Percentiles rank a stretch among this genome's conserved stretches.
These are phyloP conservation scores for Alexandromys fortis DNA, from an alignment of 2,113 vertebrate genomes.

Conservation along the genomic window DNA sequence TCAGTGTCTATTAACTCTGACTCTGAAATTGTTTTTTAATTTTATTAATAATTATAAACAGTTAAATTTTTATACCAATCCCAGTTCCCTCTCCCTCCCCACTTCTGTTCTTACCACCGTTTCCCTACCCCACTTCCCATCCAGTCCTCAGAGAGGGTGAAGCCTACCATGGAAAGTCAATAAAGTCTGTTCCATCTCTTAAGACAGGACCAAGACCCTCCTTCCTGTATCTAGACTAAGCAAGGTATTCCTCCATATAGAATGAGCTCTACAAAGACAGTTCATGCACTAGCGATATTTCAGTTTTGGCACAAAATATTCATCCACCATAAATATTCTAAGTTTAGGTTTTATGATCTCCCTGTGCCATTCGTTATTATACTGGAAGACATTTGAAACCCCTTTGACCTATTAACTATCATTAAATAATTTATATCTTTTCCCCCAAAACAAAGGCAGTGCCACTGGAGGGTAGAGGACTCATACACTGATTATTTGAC, in stretches of 20 bases:
- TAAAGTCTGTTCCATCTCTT: too few relatives aligned
- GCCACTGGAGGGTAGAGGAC: neutral
- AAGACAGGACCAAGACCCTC: too few relatives aligned
- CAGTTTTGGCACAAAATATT: slow-evolving; percentile 1
- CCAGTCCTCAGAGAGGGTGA: too few relatives aligned
- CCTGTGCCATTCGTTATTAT: slow-evolving; percentile 30
- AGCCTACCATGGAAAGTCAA: too few relatives aligned
- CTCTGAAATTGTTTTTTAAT: neutral
- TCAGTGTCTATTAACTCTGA: neutral
- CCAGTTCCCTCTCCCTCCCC: too few relatives aligned
- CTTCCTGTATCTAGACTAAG: too few relatives aligned
- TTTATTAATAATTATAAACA: too few relatives aligned
- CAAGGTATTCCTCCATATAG: too few relatives aligned
- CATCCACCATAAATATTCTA: neutral
- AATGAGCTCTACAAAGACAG: too few relatives aligned
- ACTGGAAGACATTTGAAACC: neutral
- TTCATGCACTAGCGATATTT: neutral
- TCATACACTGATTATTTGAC: neutral
- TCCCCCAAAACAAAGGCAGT: neutral
- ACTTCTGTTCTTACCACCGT: too few relatives aligned
- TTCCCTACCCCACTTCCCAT: too few relatives aligned
- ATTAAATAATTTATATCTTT: slow-evolving; percentile 15
- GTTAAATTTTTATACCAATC: too few relatives aligned
- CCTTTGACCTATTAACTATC: neutral
- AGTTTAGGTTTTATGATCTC: neutral